A percentile compares a stretch with the other conserved stretches of the same genome.
Evolutionary conservation across 2,113 vertebrate species (phyloP).

Genomic region (Rattus rattus): DNA sequence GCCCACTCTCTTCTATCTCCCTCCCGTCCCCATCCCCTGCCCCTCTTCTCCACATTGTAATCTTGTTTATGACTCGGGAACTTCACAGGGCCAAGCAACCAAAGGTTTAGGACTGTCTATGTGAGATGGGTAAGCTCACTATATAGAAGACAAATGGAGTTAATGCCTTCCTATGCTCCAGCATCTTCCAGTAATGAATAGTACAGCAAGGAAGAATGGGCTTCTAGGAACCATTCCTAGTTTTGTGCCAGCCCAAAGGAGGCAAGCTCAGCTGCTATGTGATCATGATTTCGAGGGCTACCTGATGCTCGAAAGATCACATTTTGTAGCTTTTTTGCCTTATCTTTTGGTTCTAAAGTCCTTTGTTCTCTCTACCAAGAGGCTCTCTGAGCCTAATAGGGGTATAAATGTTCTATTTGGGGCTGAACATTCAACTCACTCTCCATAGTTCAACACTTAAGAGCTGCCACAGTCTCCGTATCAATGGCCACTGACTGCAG

Average conservation of each 20-base stretch:
- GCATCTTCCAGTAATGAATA: neutral
- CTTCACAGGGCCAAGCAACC: neutral
- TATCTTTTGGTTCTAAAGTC: neutral
- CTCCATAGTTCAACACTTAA: neutral
- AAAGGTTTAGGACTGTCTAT: neutral
- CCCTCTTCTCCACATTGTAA: neutral
- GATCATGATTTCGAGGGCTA: neutral
- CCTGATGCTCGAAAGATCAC: neutral
- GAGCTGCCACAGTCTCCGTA: neutral
- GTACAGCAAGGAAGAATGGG: neutral
- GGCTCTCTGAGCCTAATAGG: neutral
- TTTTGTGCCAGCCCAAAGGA: neutral
- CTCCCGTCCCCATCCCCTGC: too few relatives aligned
- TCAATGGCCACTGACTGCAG: neutral
- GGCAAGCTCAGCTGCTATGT: neutral
- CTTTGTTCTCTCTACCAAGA: neutral
- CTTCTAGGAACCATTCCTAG: neutral
- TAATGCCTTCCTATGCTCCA: neutral
- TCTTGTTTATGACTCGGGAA: neutral
- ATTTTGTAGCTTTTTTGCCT: neutral
- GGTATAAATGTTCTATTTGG: neutral
- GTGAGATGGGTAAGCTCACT: neutral
- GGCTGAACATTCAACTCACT: neutral
- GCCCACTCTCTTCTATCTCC: neutral
- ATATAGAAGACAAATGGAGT: too few relatives aligned